phyloP scores from a whole-genome alignment of 2,888 invertebrate species.

The Coelopa pilipes region DNA sequence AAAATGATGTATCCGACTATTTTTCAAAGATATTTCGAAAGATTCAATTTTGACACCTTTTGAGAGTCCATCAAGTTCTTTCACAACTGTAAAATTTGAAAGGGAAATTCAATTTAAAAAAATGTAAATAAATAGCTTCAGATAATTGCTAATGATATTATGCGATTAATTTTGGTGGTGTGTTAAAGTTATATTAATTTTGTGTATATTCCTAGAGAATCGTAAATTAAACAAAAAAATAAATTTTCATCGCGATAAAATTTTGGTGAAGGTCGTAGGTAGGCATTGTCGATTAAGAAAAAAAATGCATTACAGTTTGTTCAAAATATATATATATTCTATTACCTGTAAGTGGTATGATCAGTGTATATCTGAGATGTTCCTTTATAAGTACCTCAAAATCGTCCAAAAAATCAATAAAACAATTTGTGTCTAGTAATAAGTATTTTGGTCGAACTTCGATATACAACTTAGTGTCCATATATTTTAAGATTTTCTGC shows the following conservation, averaged over 20 bases:
- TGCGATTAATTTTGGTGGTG: too few relatives aligned
- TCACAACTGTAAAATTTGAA: conserved; percentile 74
- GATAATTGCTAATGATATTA: not conserved
- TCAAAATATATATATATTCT: not conserved
- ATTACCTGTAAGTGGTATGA: conserved; percentile 92
- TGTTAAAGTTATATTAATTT: too few relatives aligned
- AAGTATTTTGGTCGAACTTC: conserved; percentile 91
- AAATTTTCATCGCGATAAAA: too few relatives aligned
- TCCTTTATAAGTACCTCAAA: conserved; percentile 81
- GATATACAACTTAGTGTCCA: conserved; percentile 80
- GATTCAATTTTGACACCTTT: conserved; percentile 71
- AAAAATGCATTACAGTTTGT: too few relatives aligned
- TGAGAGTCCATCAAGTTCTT: conserved; percentile 89
- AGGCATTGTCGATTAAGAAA: too few relatives aligned
- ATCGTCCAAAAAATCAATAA: conserved; percentile 89
- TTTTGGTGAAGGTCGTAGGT: not conserved
- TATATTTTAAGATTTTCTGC: conserved; percentile 80
- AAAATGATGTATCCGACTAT: conserved; percentile 69
- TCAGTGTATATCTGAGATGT: conserved; percentile 68
- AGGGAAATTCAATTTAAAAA: not conserved
- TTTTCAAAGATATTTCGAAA: conserved; percentile 60
- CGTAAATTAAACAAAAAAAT: not conserved
- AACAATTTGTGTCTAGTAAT: conserved; percentile 97
- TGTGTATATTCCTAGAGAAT: too few relatives aligned
- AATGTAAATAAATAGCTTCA: not conserved